phyloP scores from a whole-genome alignment of 2,888 invertebrate species.

The Pyrgus malvae region DNA sequence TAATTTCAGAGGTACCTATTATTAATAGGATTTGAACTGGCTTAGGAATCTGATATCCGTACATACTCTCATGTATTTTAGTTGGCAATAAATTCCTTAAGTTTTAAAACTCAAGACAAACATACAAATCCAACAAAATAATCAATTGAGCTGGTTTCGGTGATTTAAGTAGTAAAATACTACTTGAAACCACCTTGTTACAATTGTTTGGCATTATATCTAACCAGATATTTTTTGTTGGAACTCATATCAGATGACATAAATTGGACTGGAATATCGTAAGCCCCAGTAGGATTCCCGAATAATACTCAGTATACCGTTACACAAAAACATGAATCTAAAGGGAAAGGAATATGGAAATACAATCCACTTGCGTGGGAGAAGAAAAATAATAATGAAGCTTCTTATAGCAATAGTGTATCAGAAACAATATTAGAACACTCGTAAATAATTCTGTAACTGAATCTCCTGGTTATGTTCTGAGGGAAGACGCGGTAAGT shows the following conservation, averaged over 20 bases:
- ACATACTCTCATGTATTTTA: too few relatives aligned
- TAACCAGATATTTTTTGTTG: not conserved
- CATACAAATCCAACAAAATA: too few relatives aligned
- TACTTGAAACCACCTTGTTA: too few relatives aligned
- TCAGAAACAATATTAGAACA: constrained; percentile 20
- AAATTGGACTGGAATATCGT: not conserved
- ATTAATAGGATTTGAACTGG: too few relatives aligned
- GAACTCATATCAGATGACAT: not conserved
- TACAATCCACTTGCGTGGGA: constrained; percentile 4
- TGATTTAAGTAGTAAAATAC: too few relatives aligned
- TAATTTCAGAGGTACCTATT: too few relatives aligned
- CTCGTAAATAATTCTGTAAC: constrained; percentile 22
- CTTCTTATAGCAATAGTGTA: constrained; percentile 5
- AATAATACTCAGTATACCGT: not conserved
- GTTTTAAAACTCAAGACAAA: too few relatives aligned
- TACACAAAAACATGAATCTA: constrained; percentile 9
- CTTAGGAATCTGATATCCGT: too few relatives aligned
- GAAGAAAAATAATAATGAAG: constrained; percentile 10
- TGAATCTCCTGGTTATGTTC: constrained; percentile 1
- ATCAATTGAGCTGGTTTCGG: too few relatives aligned
- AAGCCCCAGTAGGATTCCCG: not conserved
- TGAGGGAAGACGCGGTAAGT: not conserved
- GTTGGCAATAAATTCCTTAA: too few relatives aligned
- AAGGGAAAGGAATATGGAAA: constrained; percentile 1
- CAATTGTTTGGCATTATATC: too few relatives aligned